Conservation (phyloP, 1,140 invertebrate genomes). For the Zaprionus ornatus region DNA sequence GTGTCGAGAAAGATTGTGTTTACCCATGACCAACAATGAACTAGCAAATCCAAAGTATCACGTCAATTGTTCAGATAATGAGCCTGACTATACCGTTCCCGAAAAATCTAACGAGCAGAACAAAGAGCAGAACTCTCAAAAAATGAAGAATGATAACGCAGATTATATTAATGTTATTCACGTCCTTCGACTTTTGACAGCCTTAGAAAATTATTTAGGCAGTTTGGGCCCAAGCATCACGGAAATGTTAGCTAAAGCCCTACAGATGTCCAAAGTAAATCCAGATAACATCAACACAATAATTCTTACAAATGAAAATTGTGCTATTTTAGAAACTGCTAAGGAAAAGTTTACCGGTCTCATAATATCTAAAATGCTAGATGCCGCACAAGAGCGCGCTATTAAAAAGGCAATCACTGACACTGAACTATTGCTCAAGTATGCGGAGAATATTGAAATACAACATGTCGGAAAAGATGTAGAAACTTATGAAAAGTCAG, state of each 20-base stretch:
- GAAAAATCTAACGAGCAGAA: neutral
- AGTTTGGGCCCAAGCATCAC: constrained; percentile 91
- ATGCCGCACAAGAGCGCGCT: constrained; percentile 57
- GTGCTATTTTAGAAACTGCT: constrained; percentile 63
- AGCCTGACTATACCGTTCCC: neutral
- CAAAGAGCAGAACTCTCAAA: neutral
- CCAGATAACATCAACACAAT: constrained; percentile 41
- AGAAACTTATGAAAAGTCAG: neutral
- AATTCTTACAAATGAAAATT: constrained; percentile 62
- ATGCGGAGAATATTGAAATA: constrained; percentile 7
- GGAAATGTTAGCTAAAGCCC: constrained; percentile 88
- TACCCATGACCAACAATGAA: constrained; percentile 66
- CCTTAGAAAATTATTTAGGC: constrained; percentile 90
- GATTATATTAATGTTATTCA: constrained; percentile 84
- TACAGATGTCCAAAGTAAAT: constrained; percentile 87
- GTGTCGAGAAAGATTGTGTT: constrained; percentile 60
- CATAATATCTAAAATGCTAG: constrained; percentile 64
- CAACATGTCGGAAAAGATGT: neutral
- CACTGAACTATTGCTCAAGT: constrained; percentile 50
- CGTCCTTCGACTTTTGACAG: constrained; percentile 89
- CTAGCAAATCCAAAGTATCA: constrained; percentile 65
- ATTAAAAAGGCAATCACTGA: constrained; percentile 66
- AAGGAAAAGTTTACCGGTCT: constrained; percentile 77
- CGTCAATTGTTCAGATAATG: constrained; percentile 27
- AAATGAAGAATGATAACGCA: neutral